A percentile compares a stretch with the other conserved stretches of the same genome.
phyloP scores from a whole-genome alignment of 1,140 invertebrate genomes.

The Neodiprion virginianus region DNA sequence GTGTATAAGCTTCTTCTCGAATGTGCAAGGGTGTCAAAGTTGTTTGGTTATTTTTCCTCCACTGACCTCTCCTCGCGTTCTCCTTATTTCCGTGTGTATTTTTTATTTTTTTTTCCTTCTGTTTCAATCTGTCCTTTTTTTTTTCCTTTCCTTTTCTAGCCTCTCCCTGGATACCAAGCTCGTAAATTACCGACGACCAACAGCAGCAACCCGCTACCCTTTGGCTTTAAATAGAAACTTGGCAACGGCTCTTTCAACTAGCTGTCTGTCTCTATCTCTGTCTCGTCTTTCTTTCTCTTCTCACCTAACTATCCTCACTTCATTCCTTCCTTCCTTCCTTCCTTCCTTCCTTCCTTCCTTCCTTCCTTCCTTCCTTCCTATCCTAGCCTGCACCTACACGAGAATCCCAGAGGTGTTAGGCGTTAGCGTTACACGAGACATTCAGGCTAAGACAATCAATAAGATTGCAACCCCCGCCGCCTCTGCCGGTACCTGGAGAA shows the following conservation, averaged over 20 bases:
- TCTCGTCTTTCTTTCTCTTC: conserved; percentile 13
- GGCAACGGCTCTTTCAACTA: conserved; percentile 47
- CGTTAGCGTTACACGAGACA: conserved; percentile 4
- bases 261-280: conserved; percentile 24
- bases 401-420: background rate
- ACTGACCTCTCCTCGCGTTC: too few relatives aligned
- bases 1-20: too few relatives aligned
- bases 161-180: background rate
- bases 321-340: conserved; percentile 22
- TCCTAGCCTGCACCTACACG: background rate
- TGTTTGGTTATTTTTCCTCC: conserved; percentile 23
- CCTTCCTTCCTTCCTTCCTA: conserved; percentile 12
- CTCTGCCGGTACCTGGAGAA: background rate
- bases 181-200: conserved; percentile 15
- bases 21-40: conserved; percentile 52
- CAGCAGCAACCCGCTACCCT: conserved; percentile 36
- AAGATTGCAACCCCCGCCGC: background rate
- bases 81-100: too few relatives aligned
- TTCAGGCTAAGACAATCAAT: conserved; percentile 7
- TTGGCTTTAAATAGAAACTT: conserved; percentile 57
- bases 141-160: too few relatives aligned
- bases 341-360: conserved; percentile 21
- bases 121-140: too few relatives aligned
- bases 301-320: conserved; percentile 36
- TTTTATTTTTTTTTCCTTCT: too few relatives aligned